Evolutionary conservation across 2,797 vertebrate genomes (phyloP).

Genomic region (Anniella stebbinsi): DNA sequence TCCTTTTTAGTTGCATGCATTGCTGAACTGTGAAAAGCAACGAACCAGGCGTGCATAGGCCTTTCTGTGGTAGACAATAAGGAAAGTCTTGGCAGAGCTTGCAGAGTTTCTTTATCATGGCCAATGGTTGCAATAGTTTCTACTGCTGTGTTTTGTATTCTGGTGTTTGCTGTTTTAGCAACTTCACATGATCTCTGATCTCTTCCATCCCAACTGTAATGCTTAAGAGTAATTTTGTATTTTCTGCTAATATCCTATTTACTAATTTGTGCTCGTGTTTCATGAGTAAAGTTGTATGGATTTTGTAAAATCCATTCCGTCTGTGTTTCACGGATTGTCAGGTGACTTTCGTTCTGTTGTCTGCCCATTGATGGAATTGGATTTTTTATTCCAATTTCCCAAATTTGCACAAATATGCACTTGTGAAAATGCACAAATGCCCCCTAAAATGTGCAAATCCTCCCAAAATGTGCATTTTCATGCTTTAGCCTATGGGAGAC

Average conservation of each 20-base stretch:
- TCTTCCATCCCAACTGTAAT: background rate
- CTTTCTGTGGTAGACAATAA: background rate
- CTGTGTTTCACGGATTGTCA: no score
- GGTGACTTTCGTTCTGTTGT: no score
- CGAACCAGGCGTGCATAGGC: background rate
- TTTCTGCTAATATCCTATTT: conserved; percentile 6
- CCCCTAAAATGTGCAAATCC: no score
- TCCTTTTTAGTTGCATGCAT: background rate
- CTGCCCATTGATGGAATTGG: no score
- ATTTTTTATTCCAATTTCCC: no score
- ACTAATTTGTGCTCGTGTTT: background rate
- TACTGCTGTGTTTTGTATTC: background rate
- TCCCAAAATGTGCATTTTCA: no score
- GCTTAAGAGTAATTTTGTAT: background rate
- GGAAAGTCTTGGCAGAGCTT: background rate
- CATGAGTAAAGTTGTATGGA: no score
- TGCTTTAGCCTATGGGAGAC: no score
- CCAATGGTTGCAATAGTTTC: background rate
- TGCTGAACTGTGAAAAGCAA: background rate
- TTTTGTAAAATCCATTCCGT: no score
- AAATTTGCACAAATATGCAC: no score
- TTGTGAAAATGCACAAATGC: no score
- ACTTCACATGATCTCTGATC: no score
- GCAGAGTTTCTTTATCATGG: background rate
- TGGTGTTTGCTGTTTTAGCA: background rate